These are phyloP conservation scores for Nomada fabriciana DNA, from an alignment of 2,888 invertebrate species.

Conservation along the genomic window DNA sequence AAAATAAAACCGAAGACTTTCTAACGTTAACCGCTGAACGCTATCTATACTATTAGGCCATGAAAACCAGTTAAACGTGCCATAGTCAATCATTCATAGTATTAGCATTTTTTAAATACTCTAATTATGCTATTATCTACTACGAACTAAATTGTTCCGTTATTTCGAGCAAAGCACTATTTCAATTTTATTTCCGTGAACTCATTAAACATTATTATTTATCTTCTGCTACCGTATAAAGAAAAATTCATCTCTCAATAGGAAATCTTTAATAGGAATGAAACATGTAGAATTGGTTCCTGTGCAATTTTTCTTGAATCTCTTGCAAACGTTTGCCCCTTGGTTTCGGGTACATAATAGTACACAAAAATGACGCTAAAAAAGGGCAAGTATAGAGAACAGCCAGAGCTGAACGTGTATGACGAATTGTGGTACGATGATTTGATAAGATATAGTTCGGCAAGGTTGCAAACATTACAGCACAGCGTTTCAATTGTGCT, in stretches of 20 bases:
- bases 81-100: too few species aligned
- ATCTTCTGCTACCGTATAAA: too few species aligned
- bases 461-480: conserved; percentile 49
- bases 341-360: conserved; percentile 68
- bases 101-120: too few species aligned
- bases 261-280: too few species aligned
- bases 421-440: conserved; percentile 51
- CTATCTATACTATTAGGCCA: background rate
- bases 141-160: background rate
- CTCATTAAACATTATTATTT: too few species aligned
- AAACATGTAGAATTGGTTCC: conserved; percentile 1
- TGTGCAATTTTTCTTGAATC: conserved; percentile 60
- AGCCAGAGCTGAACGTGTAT: conserved; percentile 61
- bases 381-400: conserved; percentile 47
- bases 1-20: background rate
- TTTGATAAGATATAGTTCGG: conserved; percentile 49
- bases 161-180: background rate
- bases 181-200: background rate
- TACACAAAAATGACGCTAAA: conserved; percentile 50
- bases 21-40: background rate
- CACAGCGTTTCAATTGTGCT: conserved; percentile 48
- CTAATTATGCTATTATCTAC: too few species aligned
- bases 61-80: background rate
- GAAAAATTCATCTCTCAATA: too few species aligned
- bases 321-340: conserved; percentile 69